Percentiles rank a stretch among this genome's conserved stretches.
phyloP scores from a whole-genome alignment of 2,888 invertebrate species.

The Heliconius hortense region DNA sequence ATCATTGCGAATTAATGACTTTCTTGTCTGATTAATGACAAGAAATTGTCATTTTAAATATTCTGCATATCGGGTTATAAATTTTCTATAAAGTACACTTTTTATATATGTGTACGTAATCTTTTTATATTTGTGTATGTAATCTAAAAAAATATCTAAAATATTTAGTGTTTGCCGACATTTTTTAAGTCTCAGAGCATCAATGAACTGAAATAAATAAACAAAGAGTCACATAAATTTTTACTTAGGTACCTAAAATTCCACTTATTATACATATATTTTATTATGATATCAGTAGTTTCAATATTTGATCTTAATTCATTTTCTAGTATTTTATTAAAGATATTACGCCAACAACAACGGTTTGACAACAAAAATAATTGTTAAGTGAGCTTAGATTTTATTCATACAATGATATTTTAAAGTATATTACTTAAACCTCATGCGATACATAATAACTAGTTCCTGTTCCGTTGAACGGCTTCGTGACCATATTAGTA shows the following conservation, averaged over 20 bases:
- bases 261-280: background rate
- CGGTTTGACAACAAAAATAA: background rate
- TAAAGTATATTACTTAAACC: conserved; percentile 32
- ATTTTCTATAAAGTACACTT: background rate
- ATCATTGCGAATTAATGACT: conserved; percentile 8
- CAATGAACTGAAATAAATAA: background rate
- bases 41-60: conserved; percentile 13
- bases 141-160: too few relatives aligned
- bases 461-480: conserved; percentile 56
- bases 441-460: conserved; percentile 46
- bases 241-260: background rate
- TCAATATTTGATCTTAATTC: background rate
- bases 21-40: conserved; percentile 17
- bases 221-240: background rate
- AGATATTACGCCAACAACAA: background rate
- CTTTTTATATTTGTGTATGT: background rate
- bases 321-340: background rate
- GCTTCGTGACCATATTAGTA: conserved; percentile 59
- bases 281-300: background rate
- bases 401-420: conserved; percentile 22
- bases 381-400: background rate
- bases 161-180: background rate
- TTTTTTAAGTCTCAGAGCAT: background rate
- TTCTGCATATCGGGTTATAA: background rate
- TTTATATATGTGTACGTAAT: background rate